Conservation (phyloP, 1,140 invertebrate genomes). For the Potamilus streckersoni region DNA sequence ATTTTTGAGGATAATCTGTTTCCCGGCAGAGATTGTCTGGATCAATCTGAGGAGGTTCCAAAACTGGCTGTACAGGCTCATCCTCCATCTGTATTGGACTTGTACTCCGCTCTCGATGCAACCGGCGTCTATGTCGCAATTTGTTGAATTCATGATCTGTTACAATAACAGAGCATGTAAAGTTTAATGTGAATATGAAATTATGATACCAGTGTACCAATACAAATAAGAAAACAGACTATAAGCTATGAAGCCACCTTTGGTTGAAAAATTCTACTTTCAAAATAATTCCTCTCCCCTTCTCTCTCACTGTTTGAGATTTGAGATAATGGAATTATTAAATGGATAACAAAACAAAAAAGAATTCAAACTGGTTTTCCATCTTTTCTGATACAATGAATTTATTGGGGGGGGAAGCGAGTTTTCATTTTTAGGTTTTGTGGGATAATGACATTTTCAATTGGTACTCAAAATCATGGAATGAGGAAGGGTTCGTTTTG, state of each 20-base stretch:
- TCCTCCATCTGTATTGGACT: conserved; percentile 52
- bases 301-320: too few species aligned
- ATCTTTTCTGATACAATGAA: too few species aligned
- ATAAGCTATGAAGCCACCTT: background rate
- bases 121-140: conserved; percentile 44
- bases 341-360: background rate
- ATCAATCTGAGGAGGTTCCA: conserved; percentile 17
- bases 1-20: conserved; percentile 51
- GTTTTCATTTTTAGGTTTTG: too few species aligned
- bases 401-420: too few species aligned
- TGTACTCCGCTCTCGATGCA: conserved; percentile 50
- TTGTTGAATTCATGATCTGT: conserved; percentile 56
- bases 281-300: background rate
- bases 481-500: too few species aligned
- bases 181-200: background rate
- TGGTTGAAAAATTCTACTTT: background rate
- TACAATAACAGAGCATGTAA: background rate
- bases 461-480: too few species aligned
- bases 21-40: conserved; percentile 44
- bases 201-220: background rate
- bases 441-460: too few species aligned
- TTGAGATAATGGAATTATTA: background rate
- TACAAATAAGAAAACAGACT: background rate
- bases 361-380: too few species aligned
- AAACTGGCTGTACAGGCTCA: conserved; percentile 9